Evolutionary conservation across 2,797 vertebrate genomes (phyloP).

Genomic region (Macropodus opercularis): DNA sequence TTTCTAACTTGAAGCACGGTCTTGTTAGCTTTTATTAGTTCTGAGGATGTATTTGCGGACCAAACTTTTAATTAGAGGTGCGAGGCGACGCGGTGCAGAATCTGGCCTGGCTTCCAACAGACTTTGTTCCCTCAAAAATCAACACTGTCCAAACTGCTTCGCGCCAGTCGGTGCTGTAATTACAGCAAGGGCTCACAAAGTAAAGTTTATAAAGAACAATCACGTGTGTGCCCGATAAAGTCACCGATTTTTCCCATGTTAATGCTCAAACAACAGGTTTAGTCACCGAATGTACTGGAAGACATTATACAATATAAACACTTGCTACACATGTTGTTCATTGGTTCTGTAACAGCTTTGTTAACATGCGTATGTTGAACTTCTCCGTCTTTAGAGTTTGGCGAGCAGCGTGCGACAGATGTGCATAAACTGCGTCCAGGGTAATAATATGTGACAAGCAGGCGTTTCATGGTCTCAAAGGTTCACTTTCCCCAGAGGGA

Average conservation of each 20-base stretch:
- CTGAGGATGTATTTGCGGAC: not conserved
- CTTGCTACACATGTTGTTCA: no score
- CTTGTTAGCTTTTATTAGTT: not conserved
- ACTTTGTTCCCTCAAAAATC: not conserved
- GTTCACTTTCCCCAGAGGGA: conserved; percentile 4
- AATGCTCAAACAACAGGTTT: no score
- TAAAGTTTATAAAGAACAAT: not conserved
- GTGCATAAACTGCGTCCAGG: not conserved
- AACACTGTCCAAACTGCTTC: not conserved
- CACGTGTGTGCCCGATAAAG: no score
- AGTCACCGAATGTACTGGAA: no score
- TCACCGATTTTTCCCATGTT: no score
- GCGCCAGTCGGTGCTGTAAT: not conserved
- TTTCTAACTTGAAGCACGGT: not conserved
- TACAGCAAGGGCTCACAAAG: no score
- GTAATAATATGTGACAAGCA: conserved; percentile 1
- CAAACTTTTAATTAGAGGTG: not conserved
- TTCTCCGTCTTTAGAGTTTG: no score
- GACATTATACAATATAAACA: no score
- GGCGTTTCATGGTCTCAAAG: conserved; percentile 9
- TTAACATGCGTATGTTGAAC: no score
- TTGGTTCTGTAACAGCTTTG: no score
- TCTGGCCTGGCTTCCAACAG: not conserved
- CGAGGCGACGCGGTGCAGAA: not conserved
- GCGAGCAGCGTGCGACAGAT: not conserved